Conservation (phyloP, 2,113 vertebrate genomes). For the Ivindomyrus marchei region DNA sequence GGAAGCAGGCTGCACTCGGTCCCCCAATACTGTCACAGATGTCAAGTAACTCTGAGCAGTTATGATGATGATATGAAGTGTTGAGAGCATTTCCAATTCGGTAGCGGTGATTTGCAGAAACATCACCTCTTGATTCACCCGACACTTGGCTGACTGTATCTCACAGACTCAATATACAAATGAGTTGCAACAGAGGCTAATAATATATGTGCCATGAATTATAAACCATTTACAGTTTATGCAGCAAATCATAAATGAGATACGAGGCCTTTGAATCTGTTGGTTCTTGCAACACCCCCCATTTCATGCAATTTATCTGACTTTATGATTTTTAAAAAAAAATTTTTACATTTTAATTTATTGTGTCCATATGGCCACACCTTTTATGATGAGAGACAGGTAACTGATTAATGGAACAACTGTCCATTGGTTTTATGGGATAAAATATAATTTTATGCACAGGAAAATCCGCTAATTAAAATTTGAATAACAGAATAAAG, state of each 20-base stretch:
- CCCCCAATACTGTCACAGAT: not conserved
- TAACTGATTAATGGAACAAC: not conserved
- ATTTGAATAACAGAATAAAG: not conserved
- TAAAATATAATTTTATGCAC: not conserved
- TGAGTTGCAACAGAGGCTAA: not conserved
- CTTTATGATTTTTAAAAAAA: not conserved
- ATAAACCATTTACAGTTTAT: conserved; percentile 9
- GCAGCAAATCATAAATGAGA: not conserved
- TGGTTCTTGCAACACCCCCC: not conserved
- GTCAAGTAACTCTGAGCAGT: not conserved
- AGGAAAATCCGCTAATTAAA: not conserved
- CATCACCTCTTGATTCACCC: not conserved
- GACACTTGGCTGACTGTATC: not conserved
- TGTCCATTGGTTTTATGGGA: not conserved
- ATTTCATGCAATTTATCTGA: not conserved
- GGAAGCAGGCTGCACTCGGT: not conserved
- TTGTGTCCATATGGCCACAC: not conserved
- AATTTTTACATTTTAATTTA: not conserved
- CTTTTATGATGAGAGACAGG: not conserved
- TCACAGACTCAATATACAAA: not conserved
- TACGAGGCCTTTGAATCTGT: not conserved
- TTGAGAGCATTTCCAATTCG: not conserved
- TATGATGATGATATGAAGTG: not conserved
- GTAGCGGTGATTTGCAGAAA: not conserved
- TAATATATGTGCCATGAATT: conserved; percentile 5